Percentiles rank a stretch among this genome's conserved stretches.
Conservation (phyloP, 2,888 invertebrate genomes). For the Drosophila limbata region DNA sequence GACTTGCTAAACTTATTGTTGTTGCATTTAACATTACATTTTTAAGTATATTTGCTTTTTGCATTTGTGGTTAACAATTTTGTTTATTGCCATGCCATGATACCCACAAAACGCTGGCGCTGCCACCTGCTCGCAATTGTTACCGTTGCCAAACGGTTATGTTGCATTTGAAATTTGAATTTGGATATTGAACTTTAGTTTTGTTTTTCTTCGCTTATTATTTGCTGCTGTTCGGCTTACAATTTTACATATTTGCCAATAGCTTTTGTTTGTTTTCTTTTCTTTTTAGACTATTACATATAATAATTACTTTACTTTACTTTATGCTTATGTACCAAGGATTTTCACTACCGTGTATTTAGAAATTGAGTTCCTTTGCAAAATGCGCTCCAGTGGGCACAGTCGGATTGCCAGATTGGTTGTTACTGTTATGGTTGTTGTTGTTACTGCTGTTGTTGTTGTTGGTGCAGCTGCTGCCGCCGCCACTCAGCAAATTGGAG, state of each 20-base stretch:
- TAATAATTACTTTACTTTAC: constrained; percentile 53
- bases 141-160: constrained; percentile 40
- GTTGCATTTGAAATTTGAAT: constrained; percentile 41
- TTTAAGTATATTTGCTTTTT: constrained; percentile 56
- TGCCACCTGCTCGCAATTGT: constrained; percentile 54
- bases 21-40: constrained; percentile 51
- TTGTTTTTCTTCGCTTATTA: constrained; percentile 49
- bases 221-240: constrained; percentile 47
- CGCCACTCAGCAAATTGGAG: constrained; percentile 66
- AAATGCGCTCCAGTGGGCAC: constrained; percentile 72
- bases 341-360: constrained; percentile 78
- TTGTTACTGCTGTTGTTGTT: constrained; percentile 47
- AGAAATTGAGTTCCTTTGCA: constrained; percentile 83
- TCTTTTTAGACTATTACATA: constrained; percentile 62
- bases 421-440: constrained; percentile 44
- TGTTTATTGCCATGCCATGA: constrained; percentile 15
- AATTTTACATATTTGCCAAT: constrained; percentile 48
- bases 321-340: constrained; percentile 77
- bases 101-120: constrained; percentile 38
- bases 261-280: constrained; percentile 27
- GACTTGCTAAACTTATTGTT: constrained; percentile 57
- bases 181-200: constrained; percentile 46
- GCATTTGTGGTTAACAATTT: constrained; percentile 16
- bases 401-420: constrained; percentile 62
- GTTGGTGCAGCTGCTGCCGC: constrained; percentile 45